These are phyloP conservation scores for Irena cyanogastra DNA, from an alignment of 2,113 vertebrate genomes.

Conservation along the genomic window DNA sequence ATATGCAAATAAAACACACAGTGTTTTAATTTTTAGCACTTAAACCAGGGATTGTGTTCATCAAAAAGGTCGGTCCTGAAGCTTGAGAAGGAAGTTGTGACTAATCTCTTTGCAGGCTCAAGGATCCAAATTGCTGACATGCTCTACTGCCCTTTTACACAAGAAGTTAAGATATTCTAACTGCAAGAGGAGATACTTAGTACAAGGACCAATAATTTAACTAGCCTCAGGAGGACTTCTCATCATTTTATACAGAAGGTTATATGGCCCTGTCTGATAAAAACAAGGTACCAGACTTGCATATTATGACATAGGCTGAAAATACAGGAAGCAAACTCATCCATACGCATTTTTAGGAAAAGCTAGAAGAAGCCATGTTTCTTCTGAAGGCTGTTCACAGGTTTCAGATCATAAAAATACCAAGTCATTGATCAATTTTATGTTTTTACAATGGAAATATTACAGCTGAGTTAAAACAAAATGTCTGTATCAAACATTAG, in stretches of 20 bases:
- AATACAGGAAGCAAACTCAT: neutral
- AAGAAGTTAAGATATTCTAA: neutral
- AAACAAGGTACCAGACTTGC: neutral
- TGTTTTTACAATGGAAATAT: neutral
- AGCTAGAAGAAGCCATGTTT: neutral
- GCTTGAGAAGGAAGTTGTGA: neutral
- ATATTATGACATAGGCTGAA: neutral
- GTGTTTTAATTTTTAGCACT: neutral
- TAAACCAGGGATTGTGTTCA: neutral
- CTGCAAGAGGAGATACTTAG: neutral
- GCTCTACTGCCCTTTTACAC: neutral
- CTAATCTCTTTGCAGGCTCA: neutral
- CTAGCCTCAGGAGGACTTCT: neutral
- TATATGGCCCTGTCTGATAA: neutral
- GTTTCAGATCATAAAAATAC: neutral
- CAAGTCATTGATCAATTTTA: neutral
- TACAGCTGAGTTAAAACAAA: constrained; percentile 16
- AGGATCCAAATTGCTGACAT: neutral
- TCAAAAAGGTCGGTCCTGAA: neutral
- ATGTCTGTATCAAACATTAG: neutral
- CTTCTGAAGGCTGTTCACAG: neutral
- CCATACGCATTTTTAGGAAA: neutral
- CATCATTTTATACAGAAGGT: neutral
- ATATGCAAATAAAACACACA: neutral
- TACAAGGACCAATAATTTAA: constrained; percentile 17